Evolutionary conservation across 2,888 invertebrate genomes (phyloP).

Genomic region (Allacma fusca): DNA sequence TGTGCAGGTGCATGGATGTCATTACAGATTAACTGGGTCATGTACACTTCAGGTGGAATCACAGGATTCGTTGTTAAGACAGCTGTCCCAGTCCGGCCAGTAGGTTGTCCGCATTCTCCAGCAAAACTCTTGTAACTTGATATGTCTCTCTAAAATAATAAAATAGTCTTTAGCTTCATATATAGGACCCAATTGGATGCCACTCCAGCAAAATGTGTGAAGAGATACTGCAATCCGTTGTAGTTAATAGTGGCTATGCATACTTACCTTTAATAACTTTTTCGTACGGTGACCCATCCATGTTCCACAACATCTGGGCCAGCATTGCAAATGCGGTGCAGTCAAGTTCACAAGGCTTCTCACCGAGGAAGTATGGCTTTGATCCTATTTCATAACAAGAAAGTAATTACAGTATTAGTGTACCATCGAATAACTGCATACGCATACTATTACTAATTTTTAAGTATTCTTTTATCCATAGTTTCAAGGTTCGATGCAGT

Average conservation of each 20-base stretch:
- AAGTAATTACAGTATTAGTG: too few relatives aligned
- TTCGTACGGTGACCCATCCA: constrained; percentile 57
- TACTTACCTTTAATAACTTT: constrained; percentile 46
- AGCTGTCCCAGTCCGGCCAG: constrained; percentile 59
- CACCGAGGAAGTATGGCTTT: constrained; percentile 53
- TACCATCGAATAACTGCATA: constrained; percentile 1
- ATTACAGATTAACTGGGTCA: background rate
- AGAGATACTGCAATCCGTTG: too few relatives aligned
- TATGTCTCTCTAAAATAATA: constrained; percentile 43
- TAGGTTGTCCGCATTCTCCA: constrained; percentile 54
- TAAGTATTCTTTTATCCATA: too few relatives aligned
- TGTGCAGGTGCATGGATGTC: too few relatives aligned
- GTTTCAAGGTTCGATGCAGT: too few relatives aligned
- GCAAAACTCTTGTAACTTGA: constrained; percentile 55
- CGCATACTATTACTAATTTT: background rate
- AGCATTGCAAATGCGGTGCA: constrained; percentile 61
- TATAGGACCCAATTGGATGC: background rate
- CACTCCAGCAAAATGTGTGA: background rate
- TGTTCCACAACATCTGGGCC: constrained; percentile 58
- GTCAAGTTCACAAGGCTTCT: constrained; percentile 55
- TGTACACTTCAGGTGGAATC: background rate
- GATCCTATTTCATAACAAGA: constrained; percentile 37
- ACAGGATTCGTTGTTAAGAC: constrained; percentile 47
- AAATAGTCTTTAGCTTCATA: background rate
- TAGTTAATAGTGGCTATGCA: too few relatives aligned